Percentiles rank a stretch among this genome's conserved stretches.
These are phyloP conservation scores for Sakesphorus luctuosus DNA, from an alignment of 2,113 vertebrate genomes.

Conservation along the genomic window DNA sequence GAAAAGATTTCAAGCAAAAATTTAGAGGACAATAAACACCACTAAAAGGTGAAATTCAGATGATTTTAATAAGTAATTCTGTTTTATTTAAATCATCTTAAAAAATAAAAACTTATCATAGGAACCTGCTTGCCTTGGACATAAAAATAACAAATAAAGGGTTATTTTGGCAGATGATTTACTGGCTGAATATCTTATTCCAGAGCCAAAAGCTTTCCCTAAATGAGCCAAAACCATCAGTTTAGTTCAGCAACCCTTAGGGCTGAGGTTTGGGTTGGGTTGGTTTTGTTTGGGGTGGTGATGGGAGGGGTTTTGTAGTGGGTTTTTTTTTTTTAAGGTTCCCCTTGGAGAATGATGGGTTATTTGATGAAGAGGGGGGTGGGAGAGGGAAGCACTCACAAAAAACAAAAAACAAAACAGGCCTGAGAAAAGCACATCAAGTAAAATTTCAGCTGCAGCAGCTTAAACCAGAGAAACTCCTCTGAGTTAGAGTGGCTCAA, in stretches of 20 bases:
- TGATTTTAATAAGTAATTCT: neutral
- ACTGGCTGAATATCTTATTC: neutral
- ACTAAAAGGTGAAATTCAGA: neutral
- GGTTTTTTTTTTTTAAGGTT: neutral
- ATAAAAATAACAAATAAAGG: neutral
- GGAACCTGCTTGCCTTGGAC: neutral
- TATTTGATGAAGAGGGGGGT: neutral
- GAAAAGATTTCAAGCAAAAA: neutral
- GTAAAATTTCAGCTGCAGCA: neutral
- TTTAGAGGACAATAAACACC: neutral
- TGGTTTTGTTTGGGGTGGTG: neutral
- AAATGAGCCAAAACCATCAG: neutral
- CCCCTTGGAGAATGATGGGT: neutral
- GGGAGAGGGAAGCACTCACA: neutral
- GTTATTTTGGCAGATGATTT: neutral
- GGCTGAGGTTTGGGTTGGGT: no score
- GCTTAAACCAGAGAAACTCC: neutral
- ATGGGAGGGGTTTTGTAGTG: no score
- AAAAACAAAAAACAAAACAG: neutral
- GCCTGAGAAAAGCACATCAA: neutral
- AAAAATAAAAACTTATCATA: neutral
- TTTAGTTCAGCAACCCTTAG: neutral
- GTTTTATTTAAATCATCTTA: neutral
- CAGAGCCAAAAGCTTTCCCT: neutral
- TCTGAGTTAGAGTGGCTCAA: neutral